Percentiles rank a stretch among this genome's conserved stretches.
These are phyloP conservation scores for Microplitis demolitor DNA, from an alignment of 1,140 invertebrate species.

Conservation along the genomic window DNA sequence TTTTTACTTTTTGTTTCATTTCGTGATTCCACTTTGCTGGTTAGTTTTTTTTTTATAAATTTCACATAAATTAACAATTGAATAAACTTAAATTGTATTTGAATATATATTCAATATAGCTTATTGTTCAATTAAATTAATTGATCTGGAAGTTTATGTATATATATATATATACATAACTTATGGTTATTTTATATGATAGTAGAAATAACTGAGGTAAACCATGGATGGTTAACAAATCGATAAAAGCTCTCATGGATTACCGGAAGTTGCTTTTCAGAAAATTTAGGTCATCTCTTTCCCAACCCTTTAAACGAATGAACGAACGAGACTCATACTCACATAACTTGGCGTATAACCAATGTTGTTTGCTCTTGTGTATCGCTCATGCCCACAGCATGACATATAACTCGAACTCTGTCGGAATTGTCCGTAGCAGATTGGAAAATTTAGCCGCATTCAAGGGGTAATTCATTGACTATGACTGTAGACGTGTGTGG, in stretches of 20 bases:
- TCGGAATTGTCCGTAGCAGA: constrained; percentile 4
- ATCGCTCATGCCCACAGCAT: not conserved
- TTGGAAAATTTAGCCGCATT: constrained; percentile 21
- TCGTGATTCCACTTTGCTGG: too few species aligned
- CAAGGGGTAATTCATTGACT: constrained; percentile 16
- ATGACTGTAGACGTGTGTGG: not conserved
- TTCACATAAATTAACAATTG: too few species aligned
- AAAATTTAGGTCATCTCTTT: constrained; percentile 29
- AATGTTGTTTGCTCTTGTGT: constrained; percentile 30
- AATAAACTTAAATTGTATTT: too few species aligned
- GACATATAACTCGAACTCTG: constrained; percentile 13
- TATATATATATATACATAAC: not conserved
- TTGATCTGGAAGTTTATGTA: too few species aligned
- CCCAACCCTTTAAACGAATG: not conserved
- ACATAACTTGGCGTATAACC: constrained; percentile 38
- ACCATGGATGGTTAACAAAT: constrained; percentile 14
- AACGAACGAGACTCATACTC: constrained; percentile 5
- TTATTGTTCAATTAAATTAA: too few species aligned
- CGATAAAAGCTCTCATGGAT: constrained; percentile 26
- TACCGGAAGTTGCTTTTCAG: constrained; percentile 24
- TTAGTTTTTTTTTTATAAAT: too few species aligned
- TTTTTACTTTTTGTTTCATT: too few species aligned
- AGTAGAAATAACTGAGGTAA: constrained; percentile 13
- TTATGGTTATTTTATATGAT: not conserved
- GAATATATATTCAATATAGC: too few species aligned